Evolutionary conservation across 1,140 invertebrate genomes (phyloP), one percentile per base, ranked within the genome.

Genomic region (Bombus terrestris): DNA sequence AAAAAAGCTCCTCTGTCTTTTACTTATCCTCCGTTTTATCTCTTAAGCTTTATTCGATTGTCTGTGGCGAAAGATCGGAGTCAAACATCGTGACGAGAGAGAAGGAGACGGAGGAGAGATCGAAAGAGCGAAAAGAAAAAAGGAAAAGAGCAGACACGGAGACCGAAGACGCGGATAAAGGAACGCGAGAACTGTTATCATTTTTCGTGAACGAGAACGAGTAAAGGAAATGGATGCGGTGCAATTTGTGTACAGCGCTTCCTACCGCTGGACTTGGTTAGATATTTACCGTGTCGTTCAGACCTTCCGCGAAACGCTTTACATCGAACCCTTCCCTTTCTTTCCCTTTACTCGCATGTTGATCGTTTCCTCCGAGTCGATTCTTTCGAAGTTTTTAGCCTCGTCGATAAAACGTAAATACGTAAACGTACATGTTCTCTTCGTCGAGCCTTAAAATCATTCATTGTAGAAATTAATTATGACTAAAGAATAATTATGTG

Each of bases 21-120:
- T 77, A 79, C 74, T 88, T 88, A 89, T 89, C 76, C 75, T 39
- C 75, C 75, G 69, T 83, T 89, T 89, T 89, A 89, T 89, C 87
- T 84, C 66, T 81, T 72, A 86, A 88, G 80, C 77, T 89, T 78
- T 83, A 83, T 87, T 89, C 86, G 87, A 89, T 90, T 87, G 81
- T 80, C 68, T 37, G 57, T 39, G 59, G 85, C 66, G 62, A 71
- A 73, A 75, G 62, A 81, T 57, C 57, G 73, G 39, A 76, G 28
- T n/a, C 72, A 66, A 75, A 28, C 18, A 5, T 12, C 35, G 28
- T 0, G 37, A n/a, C 47, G 4, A 37, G 6, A 3, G 22, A 13
- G 47, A 28, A 25, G 13, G 0, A 3, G 35, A 68, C 35, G 32
- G 22, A 37, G 57, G 28, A 8, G 47, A 22, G 47, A 53, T 8